These are phyloP conservation scores for Cheilosia pagana DNA, from an alignment of 2,888 invertebrate genomes.

Conservation along the genomic window DNA sequence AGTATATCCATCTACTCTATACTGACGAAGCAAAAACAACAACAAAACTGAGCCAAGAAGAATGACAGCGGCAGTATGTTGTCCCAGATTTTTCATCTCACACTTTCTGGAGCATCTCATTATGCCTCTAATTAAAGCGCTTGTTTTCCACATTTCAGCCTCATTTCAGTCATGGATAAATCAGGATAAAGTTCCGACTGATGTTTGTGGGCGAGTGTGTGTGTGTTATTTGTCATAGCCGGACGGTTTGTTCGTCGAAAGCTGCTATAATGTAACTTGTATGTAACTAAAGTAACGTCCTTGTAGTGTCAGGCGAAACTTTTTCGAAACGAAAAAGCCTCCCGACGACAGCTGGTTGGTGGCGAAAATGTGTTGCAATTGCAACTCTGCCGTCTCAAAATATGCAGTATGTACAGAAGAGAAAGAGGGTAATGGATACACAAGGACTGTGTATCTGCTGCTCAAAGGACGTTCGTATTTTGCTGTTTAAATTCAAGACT, in stretches of 20 bases:
- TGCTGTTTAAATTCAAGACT: neutral
- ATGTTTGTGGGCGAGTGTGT: constrained; percentile 38
- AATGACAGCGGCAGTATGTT: constrained; percentile 68
- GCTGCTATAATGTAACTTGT: too few relatives aligned
- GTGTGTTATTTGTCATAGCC: neutral
- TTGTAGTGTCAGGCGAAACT: constrained; percentile 50
- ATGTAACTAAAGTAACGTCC: constrained; percentile 41
- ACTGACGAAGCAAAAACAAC: constrained; percentile 26
- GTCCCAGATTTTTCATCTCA: constrained; percentile 57
- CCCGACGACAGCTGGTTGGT: constrained; percentile 21
- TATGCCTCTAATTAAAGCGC: constrained; percentile 68
- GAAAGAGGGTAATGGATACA: constrained; percentile 12
- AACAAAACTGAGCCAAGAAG: constrained; percentile 18
- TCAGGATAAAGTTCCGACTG: constrained; percentile 27
- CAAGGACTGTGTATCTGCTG: neutral
- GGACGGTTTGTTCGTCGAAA: constrained; percentile 27
- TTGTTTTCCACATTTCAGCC: constrained; percentile 60
- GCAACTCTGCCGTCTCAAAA: constrained; percentile 12
- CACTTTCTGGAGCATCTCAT: constrained; percentile 69
- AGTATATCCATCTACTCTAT: constrained; percentile 5
- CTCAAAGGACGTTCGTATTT: constrained; percentile 32
- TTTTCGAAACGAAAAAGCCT: constrained; percentile 3
- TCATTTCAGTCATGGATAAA: constrained; percentile 25
- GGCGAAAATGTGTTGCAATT: constrained; percentile 22
- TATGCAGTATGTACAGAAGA: neutral